Conservation (phyloP, 2,113 vertebrate species). For the Pleuronectes platessa region DNA sequence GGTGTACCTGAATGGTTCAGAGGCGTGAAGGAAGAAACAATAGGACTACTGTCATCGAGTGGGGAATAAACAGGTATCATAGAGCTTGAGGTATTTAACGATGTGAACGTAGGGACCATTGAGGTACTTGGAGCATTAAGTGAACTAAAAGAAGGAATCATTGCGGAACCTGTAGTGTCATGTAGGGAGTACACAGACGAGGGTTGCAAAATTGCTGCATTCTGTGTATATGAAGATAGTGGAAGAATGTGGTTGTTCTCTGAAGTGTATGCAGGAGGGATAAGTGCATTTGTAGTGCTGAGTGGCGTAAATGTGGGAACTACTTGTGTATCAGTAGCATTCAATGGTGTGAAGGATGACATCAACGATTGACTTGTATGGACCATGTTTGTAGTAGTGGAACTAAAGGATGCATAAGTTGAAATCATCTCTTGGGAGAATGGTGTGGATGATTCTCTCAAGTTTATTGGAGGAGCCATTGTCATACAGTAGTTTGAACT, state of each 20-base stretch:
- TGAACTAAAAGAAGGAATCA: slow-evolving; percentile 59
- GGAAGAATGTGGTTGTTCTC: slow-evolving; percentile 65
- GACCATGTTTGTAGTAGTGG: slow-evolving; percentile 51
- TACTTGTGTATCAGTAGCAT: slow-evolving; percentile 74
- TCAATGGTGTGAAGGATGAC: slow-evolving; percentile 68
- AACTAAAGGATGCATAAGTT: slow-evolving; percentile 61
- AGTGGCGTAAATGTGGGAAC: slow-evolving; percentile 73
- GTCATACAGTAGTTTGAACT: slow-evolving; percentile 58
- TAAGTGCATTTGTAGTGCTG: slow-evolving; percentile 65
- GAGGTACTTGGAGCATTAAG: slow-evolving; percentile 62
- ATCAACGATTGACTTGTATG: slow-evolving; percentile 53
- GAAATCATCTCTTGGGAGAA: slow-evolving; percentile 61
- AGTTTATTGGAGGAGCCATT: slow-evolving; percentile 23
- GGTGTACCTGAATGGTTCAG: slow-evolving; percentile 57
- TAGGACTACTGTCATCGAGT: slow-evolving; percentile 45
- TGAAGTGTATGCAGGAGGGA: slow-evolving; percentile 58
- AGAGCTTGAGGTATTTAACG: slow-evolving; percentile 55
- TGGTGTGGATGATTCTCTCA: slow-evolving; percentile 33
- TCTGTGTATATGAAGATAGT: slow-evolving; percentile 61
- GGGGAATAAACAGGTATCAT: slow-evolving; percentile 55
- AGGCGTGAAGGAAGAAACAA: slow-evolving; percentile 67
- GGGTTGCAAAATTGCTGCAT: slow-evolving; percentile 36
- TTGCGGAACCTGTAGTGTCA: slow-evolving; percentile 41
- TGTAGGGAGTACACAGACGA: slow-evolving; percentile 52
- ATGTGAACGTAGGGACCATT: slow-evolving; percentile 62